Evolutionary conservation across 1,140 invertebrate species (phyloP), one percentile per base, ranked within the genome.

Genomic region (Polypedilum pembai): DNA sequence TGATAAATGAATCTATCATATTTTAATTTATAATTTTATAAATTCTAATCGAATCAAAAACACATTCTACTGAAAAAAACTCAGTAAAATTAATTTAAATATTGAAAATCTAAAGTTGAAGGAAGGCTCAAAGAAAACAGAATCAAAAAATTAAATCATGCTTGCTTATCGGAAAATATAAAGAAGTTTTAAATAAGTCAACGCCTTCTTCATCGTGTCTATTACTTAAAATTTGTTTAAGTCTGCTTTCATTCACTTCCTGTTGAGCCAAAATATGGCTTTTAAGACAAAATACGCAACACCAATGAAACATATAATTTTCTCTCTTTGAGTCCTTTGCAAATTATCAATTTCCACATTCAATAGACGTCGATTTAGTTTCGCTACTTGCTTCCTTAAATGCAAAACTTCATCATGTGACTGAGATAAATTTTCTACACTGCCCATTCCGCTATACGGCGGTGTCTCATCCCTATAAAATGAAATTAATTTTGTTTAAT

Each of bases 261-360:
- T 86, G 82, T 90, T 92, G 75, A 94, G 83, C 93, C 93, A 95
- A 76, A 91, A 86, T 76, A 95, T 88, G 75, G 92, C 88, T 86
- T 94, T 95, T 74, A 94, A 84, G 77, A 94, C 83, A 79, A 95
- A 88, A 81, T 95, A 96, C 10, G 92, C 88, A 78, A 94, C 84
- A 17, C 92, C 91, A 76, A 93, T 82, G 75, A 89, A 89, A 81
- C 91, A 93, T 77, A 94, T 83, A 78, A 94, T 86, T 80, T 94
- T 91, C 79, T 94, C 92, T 77, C 91, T 87, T 81, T 94, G 91
- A 78, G 92, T 87, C 66, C 91, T 85, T 79, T 92, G 90, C 66
- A 90, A 83, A 77, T 90, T 89, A 77, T 94, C 92, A 74, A 92
- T 85, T 83, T 95, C 93, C 73, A 95, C 87, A 18, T 91, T 87